phyloP scores from a whole-genome alignment of 1,140 invertebrate species.

The Ips nitidus region DNA sequence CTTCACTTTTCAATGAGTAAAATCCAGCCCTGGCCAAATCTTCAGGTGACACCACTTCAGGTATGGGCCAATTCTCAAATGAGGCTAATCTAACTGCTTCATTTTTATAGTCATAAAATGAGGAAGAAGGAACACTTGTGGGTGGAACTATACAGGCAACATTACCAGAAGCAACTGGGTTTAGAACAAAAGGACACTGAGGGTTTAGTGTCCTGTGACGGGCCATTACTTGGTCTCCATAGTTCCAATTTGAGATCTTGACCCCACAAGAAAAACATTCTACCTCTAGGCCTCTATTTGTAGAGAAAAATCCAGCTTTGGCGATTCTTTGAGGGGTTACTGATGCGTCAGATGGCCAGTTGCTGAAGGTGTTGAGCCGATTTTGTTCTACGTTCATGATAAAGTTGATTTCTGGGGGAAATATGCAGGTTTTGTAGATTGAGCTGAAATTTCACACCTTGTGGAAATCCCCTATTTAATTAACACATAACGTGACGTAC shows the following conservation, averaged over 20 bases:
- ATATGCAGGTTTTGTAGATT: too few relatives aligned
- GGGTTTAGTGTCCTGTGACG: constrained; percentile 65
- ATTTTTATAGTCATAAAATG: constrained; percentile 36
- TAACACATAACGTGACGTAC: too few relatives aligned
- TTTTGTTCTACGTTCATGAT: constrained; percentile 69
- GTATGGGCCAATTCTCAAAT: constrained; percentile 65
- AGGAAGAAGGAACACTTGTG: constrained; percentile 18
- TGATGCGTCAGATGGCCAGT: constrained; percentile 70
- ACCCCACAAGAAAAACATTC: constrained; percentile 74
- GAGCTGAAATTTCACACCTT: too few relatives aligned
- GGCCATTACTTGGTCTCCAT: constrained; percentile 70
- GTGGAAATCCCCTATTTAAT: too few relatives aligned
- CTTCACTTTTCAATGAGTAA: constrained; percentile 65
- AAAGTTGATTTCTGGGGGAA: too few relatives aligned
- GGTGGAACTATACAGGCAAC: constrained; percentile 53
- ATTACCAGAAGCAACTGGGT: constrained; percentile 66
- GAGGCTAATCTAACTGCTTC: constrained; percentile 60
- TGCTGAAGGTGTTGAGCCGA: constrained; percentile 66
- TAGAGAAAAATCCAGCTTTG: constrained; percentile 81
- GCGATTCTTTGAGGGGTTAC: constrained; percentile 69
- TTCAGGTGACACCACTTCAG: constrained; percentile 64
- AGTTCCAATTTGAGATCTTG: constrained; percentile 75
- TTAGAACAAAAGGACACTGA: constrained; percentile 70
- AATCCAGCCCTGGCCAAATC: constrained; percentile 81
- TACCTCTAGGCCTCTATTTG: constrained; percentile 65